These are phyloP conservation scores for Podiceps cristatus DNA, from an alignment of 2,113 vertebrate genomes.

Conservation along the genomic window DNA sequence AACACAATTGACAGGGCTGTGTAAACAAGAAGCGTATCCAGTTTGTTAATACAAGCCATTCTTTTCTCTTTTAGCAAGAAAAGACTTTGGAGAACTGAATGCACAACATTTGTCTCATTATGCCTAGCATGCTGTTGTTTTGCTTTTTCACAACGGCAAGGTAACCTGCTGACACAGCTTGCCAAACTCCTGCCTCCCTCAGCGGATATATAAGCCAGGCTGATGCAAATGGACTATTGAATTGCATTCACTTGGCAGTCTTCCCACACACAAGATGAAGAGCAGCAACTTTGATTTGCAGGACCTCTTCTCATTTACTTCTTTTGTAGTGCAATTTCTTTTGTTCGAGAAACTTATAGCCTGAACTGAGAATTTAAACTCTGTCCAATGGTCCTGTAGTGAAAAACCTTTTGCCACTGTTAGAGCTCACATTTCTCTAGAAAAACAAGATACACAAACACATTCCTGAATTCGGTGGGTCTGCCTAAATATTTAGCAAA, in stretches of 20 bases:
- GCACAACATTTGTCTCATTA: conserved; percentile 32
- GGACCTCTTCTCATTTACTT: neutral
- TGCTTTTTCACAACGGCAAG: conserved; percentile 30
- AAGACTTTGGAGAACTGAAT: conserved; percentile 1
- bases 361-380: neutral
- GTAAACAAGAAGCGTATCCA: neutral
- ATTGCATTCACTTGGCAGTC: conserved; percentile 35
- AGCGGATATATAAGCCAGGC: neutral
- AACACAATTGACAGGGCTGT: neutral
- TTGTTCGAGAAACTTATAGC: neutral
- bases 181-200: conserved; percentile 38
- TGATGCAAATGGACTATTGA: conserved; percentile 53
- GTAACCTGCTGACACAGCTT: conserved; percentile 50
- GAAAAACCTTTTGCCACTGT: neutral
- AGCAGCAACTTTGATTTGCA: conserved; percentile 27
- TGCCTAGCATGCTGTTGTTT: conserved; percentile 6
- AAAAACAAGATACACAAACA: neutral
- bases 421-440: neutral
- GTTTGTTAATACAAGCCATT: neutral
- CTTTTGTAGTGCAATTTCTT: neutral
- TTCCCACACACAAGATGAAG: conserved; percentile 31
- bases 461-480: neutral
- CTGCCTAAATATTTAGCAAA: neutral
- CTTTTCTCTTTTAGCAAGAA: conserved; percentile 31
- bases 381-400: neutral